Conservation (phyloP, 2,888 invertebrate genomes). For the Erpobdella octoculata region DNA sequence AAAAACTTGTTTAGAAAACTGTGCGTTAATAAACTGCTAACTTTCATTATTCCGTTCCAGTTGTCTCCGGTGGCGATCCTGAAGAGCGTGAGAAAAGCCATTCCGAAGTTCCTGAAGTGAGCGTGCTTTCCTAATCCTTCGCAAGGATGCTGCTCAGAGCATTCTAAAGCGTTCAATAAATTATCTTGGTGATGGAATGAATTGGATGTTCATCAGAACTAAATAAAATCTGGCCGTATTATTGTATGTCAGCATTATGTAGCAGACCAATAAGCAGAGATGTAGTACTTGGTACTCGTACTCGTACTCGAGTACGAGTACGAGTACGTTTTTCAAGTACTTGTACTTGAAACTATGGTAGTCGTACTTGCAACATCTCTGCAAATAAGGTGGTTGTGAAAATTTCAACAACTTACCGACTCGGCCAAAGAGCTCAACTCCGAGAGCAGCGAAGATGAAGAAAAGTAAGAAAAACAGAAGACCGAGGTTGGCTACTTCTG, state of each 20-base stretch:
- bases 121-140: constrained; percentile 96
- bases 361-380: no score
- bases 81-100: constrained; percentile 97
- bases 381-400: no score
- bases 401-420: constrained; percentile 58
- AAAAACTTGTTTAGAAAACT: background rate
- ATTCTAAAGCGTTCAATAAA: no score
- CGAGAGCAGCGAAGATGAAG: constrained; percentile 97
- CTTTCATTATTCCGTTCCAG: constrained; percentile 99
- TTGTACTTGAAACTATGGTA: no score
- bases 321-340: no score
- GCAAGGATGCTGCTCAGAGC: constrained; percentile 84
- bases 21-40: constrained; percentile 34
- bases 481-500: constrained; percentile 96
- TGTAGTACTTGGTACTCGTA: no score
- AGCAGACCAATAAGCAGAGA: no score
- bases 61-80: constrained; percentile 98
- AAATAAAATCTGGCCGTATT: no score
- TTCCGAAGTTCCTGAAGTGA: constrained; percentile 90
- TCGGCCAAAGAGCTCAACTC: constrained; percentile 94
- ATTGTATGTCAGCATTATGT: no score
- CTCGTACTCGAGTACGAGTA: no score
- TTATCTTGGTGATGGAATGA: no score
- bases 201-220: no score
- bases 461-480: constrained; percentile 93